Evolutionary conservation across 2,888 invertebrate species (phyloP), one percentile per base, ranked within the genome.

Genomic region (Hedya salicella): DNA sequence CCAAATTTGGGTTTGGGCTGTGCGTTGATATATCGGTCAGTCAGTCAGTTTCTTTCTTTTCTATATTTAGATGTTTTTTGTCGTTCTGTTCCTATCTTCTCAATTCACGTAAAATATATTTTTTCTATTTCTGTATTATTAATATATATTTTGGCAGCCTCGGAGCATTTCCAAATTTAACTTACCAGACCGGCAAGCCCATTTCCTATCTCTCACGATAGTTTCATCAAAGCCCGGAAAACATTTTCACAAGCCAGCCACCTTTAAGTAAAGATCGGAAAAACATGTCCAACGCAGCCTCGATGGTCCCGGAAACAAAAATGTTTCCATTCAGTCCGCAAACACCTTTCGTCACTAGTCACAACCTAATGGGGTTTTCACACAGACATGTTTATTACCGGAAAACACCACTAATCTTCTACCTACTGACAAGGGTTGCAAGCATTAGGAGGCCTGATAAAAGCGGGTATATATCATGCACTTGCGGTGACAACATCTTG

Each of bases 401-500:
- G 65, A 65, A 65, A 65, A 65, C 65, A 65, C 65, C 65, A 65
- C 65, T 60, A 65, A 65, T 65, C 65, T 65, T 53, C 50, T 13
- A 52, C 11, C 14, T 32, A 49, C 32, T 60, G 65, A 65, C 65
- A 52, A 65, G 65, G 65, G 65, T 65, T 52, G 64, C 57, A 53
- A 60, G 60, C 40, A 60, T 60, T 60, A 49, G 25, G 25, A 52
- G 64, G 42, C 62, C 30, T 30, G 52, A 59, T 65, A 60, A 65
- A 65, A 65, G 65, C 59, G 36, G 6, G 52, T 50, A 65, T 65
- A 65, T 39, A 65, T 65, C 65, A 65, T 65, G 65, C 42, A 54
- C 16, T 25, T 25, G 42, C 32, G 30, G 46, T 14, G 59, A 65
- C 65, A 53, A 53, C 54, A 40, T 49, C 63, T 50, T 50, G 19